phyloP scores from a whole-genome alignment of 2,113 vertebrate genomes.

The Platysteira castanea region DNA sequence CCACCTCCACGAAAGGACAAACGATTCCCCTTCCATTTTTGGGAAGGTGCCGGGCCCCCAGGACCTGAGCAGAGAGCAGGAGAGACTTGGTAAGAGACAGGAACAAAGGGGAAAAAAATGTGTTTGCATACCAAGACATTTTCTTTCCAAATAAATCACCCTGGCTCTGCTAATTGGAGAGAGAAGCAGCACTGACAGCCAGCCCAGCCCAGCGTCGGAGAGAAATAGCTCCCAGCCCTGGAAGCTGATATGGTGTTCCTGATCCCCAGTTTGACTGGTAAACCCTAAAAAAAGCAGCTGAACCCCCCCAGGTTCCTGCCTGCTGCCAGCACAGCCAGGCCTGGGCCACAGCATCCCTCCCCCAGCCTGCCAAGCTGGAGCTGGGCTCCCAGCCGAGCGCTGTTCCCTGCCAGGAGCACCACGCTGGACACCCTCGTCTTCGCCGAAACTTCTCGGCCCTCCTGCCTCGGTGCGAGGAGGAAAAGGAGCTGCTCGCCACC shows the following conservation, averaged over 20 bases:
- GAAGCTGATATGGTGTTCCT: neutral
- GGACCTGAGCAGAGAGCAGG: constrained; percentile 73
- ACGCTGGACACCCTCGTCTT: rapidly evolving
- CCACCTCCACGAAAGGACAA: constrained; percentile 94
- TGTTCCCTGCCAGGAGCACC: neutral
- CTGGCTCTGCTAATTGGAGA: neutral
- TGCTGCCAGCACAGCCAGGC: neutral
- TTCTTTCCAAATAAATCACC: neutral
- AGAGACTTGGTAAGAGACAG: neutral
- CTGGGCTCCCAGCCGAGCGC: neutral
- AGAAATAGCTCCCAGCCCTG: neutral
- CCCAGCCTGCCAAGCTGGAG: neutral
- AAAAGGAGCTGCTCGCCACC: neutral
- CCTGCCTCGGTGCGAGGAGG: neutral
- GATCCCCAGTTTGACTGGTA: neutral
- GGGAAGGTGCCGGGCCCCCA: constrained; percentile 93
- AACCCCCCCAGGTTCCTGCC: neutral
- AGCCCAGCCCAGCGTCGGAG: neutral
- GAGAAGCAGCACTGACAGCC: neutral
- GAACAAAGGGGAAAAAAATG: neutral
- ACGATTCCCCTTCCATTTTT: constrained; percentile 96
- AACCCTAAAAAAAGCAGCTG: neutral
- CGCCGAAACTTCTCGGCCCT: rapidly evolving
- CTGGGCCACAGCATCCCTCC: neutral
- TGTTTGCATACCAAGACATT: neutral